A percentile compares a stretch with the other conserved stretches of the same genome.
These are phyloP conservation scores for Luscinia luscinia DNA, from an alignment of 2,797 vertebrate species.

Conservation along the genomic window DNA sequence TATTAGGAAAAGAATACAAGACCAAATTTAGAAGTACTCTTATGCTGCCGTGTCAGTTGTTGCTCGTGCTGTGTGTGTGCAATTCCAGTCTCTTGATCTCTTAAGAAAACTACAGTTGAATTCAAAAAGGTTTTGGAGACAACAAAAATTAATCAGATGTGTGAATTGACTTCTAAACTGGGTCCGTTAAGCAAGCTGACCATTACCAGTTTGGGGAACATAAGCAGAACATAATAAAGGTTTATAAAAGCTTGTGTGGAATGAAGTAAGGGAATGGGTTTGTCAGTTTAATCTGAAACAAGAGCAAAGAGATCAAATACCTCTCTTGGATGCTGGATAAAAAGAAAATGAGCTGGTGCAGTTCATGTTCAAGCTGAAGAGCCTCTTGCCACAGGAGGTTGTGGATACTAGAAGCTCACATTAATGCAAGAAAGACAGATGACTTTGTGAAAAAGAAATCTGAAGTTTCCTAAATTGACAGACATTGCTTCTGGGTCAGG, in stretches of 20 bases:
- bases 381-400: neutral
- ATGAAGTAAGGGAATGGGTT: neutral
- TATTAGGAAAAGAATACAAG: neutral
- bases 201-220: neutral
- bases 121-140: neutral
- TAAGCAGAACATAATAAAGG: neutral
- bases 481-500: neutral
- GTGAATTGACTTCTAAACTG: neutral
- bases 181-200: neutral
- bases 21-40: neutral
- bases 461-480: neutral
- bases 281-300: neutral
- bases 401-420: neutral
- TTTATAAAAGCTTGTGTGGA: neutral
- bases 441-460: neutral
- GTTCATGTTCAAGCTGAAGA: neutral
- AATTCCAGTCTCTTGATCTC: neutral
- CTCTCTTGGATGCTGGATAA: fast-evolving
- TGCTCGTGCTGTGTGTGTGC: neutral
- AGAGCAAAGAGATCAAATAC: neutral
- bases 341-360: neutral
- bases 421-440: neutral
- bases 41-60: neutral
- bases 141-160: neutral
- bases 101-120: neutral